phyloP scores from a whole-genome alignment of 2,797 vertebrate species.

The Limosa lapponica region DNA sequence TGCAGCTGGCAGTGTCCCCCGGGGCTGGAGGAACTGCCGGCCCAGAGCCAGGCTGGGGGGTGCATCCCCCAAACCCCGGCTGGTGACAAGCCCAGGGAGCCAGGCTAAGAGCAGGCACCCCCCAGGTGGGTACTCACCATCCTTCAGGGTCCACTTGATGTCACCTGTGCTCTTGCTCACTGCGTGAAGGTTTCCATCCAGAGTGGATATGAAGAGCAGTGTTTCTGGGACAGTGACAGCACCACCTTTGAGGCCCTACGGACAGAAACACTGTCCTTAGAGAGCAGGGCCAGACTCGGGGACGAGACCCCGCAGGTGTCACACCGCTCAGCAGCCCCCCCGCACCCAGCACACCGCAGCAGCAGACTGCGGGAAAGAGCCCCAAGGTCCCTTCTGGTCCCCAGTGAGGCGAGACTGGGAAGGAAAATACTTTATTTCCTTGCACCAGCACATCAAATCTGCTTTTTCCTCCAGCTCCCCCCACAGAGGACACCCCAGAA shows the following conservation, averaged over 20 bases:
- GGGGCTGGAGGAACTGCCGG: background rate
- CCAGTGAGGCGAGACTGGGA: background rate
- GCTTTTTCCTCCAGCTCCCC: background rate
- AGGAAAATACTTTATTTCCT: background rate
- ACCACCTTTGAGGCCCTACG: conserved; percentile 40
- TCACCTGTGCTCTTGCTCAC: conserved; percentile 92
- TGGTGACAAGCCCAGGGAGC: background rate
- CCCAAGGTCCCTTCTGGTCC: background rate
- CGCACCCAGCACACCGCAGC: accelerated
- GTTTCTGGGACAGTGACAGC: conserved; percentile 86
- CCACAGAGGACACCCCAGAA: accelerated
- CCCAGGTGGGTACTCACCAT: conserved; percentile 78
- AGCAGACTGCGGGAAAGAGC: background rate
- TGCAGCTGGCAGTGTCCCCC: accelerated
- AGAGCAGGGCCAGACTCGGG: background rate
- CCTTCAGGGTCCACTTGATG: conserved; percentile 93
- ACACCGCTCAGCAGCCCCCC: background rate
- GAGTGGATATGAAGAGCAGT: conserved; percentile 91
- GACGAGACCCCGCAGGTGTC: accelerated
- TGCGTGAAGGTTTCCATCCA: conserved; percentile 93
- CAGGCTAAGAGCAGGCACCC: background rate
- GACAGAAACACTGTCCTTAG: background rate
- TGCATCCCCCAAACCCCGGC: background rate
- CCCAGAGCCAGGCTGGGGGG: background rate
- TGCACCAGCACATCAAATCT: background rate